Evolutionary conservation across 1,140 invertebrate genomes (phyloP), one percentile per base, ranked within the genome.

Genomic region (Zaprionus tsacasi): DNA sequence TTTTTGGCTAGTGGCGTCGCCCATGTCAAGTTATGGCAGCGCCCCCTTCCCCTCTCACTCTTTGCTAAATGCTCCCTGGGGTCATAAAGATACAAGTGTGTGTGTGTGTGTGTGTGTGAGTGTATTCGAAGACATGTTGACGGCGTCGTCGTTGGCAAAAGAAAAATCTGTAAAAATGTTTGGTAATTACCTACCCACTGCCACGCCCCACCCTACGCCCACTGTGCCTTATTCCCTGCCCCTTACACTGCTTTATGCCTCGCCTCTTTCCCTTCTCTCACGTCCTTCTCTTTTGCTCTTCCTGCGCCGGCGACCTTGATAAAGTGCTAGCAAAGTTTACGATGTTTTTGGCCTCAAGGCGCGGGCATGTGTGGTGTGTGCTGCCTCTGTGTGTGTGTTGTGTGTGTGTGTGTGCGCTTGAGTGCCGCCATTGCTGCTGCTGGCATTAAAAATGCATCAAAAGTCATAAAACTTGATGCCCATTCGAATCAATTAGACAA

Each of bases 371-470:
- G 21, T 64, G 38, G n/a, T 15, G 8, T 15, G 8, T 45, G 17
- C 21, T 35, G 57, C 11, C 59, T 6, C n/a, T n/a, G 21, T 57
- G 27, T 17, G 35, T 12, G 11, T 15, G 40, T 15, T 45, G 13
- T n/a, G 21, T 57, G 27, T 58, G 12, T 56, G 25, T 57, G 54
- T 65, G 43, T 35, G n/a, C 10, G 48, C 15, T 21, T 21, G 25
- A 78, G 67, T 65, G 76, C 36, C 76, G 7, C 3, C 27, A 43
- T 13, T 58, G 36, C 60, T 58, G 54, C 12, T 36, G 52, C 8
- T 45, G 58, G 66, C 80, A 76, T 79, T 77, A 82, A 73, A 81
- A 81, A 78, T 59, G 76, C 80, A 82, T 82, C 59, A 70, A 55
- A 69, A 36, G 52, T 76, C 72, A 64, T 67, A 77, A 43, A 73